Conservation (phyloP, 2,888 invertebrate genomes). For the Eupithecia inturbata region DNA sequence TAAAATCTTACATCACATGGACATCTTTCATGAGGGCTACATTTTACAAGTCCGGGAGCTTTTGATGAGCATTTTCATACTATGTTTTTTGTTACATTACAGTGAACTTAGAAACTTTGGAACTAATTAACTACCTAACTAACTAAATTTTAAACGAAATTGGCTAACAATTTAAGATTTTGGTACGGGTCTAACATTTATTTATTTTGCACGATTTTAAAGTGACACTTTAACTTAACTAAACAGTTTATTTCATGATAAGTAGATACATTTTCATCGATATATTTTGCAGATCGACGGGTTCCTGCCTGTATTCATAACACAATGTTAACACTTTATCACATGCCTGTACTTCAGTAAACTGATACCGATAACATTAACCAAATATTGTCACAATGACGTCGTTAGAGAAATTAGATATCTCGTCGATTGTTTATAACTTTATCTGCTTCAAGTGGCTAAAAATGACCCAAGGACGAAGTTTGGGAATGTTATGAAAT, state of each 20-base stretch:
- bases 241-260: neutral
- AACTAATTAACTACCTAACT: too few species aligned
- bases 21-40: neutral
- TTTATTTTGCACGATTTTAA: neutral
- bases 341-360: slow-evolving; percentile 47
- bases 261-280: neutral
- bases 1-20: neutral
- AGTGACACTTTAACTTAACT: neutral
- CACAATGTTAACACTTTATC: slow-evolving; percentile 23
- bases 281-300: too few species aligned
- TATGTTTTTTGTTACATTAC: neutral
- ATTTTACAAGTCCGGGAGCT: neutral
- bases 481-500: slow-evolving; percentile 10
- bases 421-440: slow-evolving; percentile 46
- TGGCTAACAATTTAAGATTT: neutral
- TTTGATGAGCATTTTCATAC: neutral
- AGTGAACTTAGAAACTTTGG: neutral
- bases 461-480: slow-evolving; percentile 66
- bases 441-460: slow-evolving; percentile 52
- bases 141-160: neutral
- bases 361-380: slow-evolving; percentile 65
- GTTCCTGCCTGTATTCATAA: neutral
- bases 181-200: neutral
- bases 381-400: slow-evolving; percentile 73
- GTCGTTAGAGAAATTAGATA: slow-evolving; percentile 37